Evolutionary conservation across 2,113 vertebrate species (phyloP), one percentile per base, ranked within the genome.

Genomic region (Clupea harengus): DNA sequence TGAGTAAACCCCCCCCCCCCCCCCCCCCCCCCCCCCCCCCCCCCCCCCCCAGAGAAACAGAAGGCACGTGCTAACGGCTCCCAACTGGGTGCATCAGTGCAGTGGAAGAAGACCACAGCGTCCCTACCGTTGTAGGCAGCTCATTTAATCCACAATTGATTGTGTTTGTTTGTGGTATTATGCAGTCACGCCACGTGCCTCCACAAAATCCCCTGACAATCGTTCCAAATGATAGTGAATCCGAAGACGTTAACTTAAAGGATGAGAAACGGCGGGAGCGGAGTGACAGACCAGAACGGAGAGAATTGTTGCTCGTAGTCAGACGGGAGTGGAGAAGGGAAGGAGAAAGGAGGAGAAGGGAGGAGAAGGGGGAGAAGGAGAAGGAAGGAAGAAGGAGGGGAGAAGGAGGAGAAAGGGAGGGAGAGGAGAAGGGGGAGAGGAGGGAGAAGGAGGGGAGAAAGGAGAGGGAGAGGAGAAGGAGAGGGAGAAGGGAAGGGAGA

Each of bases 21-120:
- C n/a, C n/a, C n/a, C n/a, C n/a, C n/a, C n/a, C n/a, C n/a, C n/a
- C n/a, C n/a, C n/a, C n/a, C n/a, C n/a, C n/a, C n/a, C n/a, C n/a
- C n/a, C n/a, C n/a, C n/a, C n/a, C 72, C 72, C 72, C 17, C 28
- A 78, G 72, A 78, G 72, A 78, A 32, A 78, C 72, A 78, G 72
- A 39, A 28, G 28, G 72, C 15, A 5, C 17, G 39, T 78, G 72
- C 72, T 39, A 39, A 78, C 28, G 39, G 72, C 72, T 32, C 32
- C 25, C 72, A 39, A 39, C 28, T 39, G 72, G 39, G 72, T 78
- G 72, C 72, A 39, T 78, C 10, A 13, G 25, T 78, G 72, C 72
- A 17, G 28, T 39, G 72, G 10, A 39, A 15, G 32, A 39, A 78
- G 4, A 78, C 25, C 32, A 32, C 28, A 75, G 67, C 15, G 67